These are phyloP conservation scores for Ataeniobius toweri DNA, from an alignment of 2,797 vertebrate species.

Conservation along the genomic window DNA sequence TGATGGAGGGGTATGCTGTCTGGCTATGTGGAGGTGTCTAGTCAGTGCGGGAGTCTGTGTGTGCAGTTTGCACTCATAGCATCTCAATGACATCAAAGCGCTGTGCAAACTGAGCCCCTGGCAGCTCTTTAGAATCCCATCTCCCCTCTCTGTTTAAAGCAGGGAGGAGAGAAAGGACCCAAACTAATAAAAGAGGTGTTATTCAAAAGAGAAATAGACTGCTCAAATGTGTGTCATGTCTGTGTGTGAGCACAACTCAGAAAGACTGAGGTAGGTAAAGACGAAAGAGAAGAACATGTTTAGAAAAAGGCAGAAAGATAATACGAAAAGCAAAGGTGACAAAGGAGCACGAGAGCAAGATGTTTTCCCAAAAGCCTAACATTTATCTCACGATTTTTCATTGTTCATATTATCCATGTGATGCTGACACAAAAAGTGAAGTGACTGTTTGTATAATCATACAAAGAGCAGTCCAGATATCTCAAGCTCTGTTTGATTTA, in stretches of 20 bases:
- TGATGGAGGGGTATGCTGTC: constrained; percentile 42
- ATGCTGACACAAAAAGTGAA: constrained; percentile 66
- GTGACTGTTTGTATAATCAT: constrained; percentile 62
- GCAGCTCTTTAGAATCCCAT: constrained; percentile 81
- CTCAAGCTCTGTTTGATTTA: constrained; percentile 44
- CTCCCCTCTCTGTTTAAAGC: constrained; percentile 77
- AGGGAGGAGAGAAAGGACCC: constrained; percentile 71
- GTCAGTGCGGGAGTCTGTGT: constrained; percentile 37
- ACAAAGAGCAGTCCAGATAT: constrained; percentile 59
- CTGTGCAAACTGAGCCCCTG: constrained; percentile 82
- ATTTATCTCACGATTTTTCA: constrained; percentile 41
- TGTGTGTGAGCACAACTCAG: constrained; percentile 36
- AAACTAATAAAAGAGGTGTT: constrained; percentile 75
- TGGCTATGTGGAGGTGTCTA: constrained; percentile 63
- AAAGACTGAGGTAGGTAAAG: constrained; percentile 24
- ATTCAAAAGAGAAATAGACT: constrained; percentile 76
- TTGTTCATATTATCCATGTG: constrained; percentile 54
- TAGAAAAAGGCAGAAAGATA: constrained; percentile 31
- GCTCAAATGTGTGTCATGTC: constrained; percentile 63
- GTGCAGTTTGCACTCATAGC: constrained; percentile 73
- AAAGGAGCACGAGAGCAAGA: constrained; percentile 29
- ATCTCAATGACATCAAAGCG: constrained; percentile 83
- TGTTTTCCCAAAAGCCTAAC: constrained; percentile 54
- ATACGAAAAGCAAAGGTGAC: constrained; percentile 34
- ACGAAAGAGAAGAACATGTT: constrained; percentile 35